A percentile compares a stretch with the other conserved stretches of the same genome.
These are phyloP conservation scores for Diaprepes abbreviatus DNA, from an alignment of 2,888 invertebrate genomes.

Conservation along the genomic window DNA sequence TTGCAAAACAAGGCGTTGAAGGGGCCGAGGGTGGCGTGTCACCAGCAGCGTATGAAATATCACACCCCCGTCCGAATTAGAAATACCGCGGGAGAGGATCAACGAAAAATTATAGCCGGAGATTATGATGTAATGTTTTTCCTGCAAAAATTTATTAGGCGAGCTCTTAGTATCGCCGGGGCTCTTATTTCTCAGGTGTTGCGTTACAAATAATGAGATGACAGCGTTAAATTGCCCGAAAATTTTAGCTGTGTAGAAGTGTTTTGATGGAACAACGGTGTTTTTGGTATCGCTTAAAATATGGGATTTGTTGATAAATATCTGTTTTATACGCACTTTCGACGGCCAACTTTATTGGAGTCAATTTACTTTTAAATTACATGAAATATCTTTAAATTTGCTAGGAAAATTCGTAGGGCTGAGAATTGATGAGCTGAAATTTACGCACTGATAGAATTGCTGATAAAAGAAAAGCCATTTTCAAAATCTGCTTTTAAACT, in stretches of 20 bases:
- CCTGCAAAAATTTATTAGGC: constrained; percentile 50
- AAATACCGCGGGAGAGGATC: constrained; percentile 51
- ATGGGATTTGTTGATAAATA: too few species aligned
- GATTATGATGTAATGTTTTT: constrained; percentile 54
- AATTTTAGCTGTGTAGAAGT: constrained; percentile 19
- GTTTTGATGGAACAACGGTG: neutral
- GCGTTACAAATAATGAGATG: constrained; percentile 44
- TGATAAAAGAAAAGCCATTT: too few species aligned
- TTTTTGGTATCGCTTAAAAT: neutral
- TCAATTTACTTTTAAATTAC: too few species aligned
- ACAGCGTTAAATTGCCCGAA: constrained; percentile 41
- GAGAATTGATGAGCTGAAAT: too few species aligned
- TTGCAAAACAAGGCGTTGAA: constrained; percentile 42
- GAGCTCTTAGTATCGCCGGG: constrained; percentile 20
- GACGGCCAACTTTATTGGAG: too few species aligned
- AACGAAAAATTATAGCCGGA: constrained; percentile 50
- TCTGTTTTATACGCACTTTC: too few species aligned
- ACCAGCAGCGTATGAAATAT: constrained; percentile 59
- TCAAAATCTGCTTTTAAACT: too few species aligned
- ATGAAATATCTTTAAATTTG: too few species aligned
- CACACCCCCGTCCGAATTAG: constrained; percentile 59
- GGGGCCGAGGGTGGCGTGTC: constrained; percentile 32
- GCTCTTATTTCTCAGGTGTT: constrained; percentile 47
- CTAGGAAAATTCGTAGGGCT: too few species aligned
- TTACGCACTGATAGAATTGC: too few species aligned